Base-by-base conservation (phyloP, 2,113 vertebrate species). In the Abramis brama region DNA sequence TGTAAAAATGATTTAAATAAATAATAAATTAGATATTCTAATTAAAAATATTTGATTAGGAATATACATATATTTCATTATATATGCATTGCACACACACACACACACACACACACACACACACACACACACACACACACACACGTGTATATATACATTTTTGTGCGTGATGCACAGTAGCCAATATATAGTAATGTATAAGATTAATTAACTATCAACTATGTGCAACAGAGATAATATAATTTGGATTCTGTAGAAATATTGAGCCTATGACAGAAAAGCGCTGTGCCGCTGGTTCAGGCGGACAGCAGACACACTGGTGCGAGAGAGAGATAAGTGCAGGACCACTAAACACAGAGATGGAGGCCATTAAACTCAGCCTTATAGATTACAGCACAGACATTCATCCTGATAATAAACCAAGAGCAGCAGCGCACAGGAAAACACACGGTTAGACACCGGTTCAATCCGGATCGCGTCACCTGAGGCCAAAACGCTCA, bases 371-470 rank as follows among this genome's bases (percentile, higher is more conserved):
- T 89, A 81, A 82, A 80, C 27, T 39, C 17, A 83, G 64, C 10
- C 64, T 39, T 12, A 57, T 11, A 60, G 62, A 81, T 71, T 55
- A 25, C 62, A 39, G 60, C 77, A 45, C 82, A 52, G 39, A 71
- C 66, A 73, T 73, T 68, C 84, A 81, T 75, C 57, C 74, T 80
- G 27, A 21, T 66, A 52, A 50, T 79, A 74, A 87, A 83, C 55
- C 25, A 70, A 73, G 55, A 73, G 55, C 62, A 50, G 84, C 66
- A 71, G 77, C 2, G 5, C 47, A n/a, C 25, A 76, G 70, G 21
- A 60, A 33, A 62, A 82, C 55, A 39, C 36, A 12, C 33, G 21
- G 15, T 80, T 57, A 60, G 0, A 47, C 2, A 43, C 43, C 5
- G 55, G 60, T 78, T 36, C 43, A 57, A 19, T 36, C 30, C 30